These are phyloP conservation scores for Desmodus rotundus DNA, from an alignment of 2,113 vertebrate species.

Conservation along the genomic window DNA sequence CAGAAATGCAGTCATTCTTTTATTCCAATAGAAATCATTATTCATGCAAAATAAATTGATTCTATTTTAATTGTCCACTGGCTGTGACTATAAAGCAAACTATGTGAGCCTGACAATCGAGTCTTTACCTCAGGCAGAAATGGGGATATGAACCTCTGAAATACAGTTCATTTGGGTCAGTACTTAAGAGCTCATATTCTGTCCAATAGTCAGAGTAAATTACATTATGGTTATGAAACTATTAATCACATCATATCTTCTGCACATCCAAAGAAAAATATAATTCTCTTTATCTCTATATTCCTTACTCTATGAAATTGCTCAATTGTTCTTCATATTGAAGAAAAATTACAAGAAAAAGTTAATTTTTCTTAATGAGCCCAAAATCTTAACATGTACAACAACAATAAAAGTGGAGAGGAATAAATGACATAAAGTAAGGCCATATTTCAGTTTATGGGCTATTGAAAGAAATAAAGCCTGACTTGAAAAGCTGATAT, in stretches of 20 bases:
- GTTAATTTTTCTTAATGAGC: constrained; percentile 76
- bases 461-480: constrained; percentile 62
- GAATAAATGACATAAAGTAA: constrained; percentile 72
- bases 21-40: constrained; percentile 57
- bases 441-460: constrained; percentile 58
- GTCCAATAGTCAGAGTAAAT: constrained; percentile 79
- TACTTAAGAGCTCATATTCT: constrained; percentile 74
- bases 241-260: constrained; percentile 73
- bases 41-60: constrained; percentile 74
- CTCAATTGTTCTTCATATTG: constrained; percentile 71
- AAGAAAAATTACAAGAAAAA: constrained; percentile 68
- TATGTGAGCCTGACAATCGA: constrained; percentile 68
- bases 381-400: constrained; percentile 73
- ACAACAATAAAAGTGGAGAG: constrained; percentile 68
- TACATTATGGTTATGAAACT: constrained; percentile 72
- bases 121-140: constrained; percentile 75
- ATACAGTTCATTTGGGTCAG: constrained; percentile 75
- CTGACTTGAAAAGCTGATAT: constrained; percentile 64
- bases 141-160: constrained; percentile 77
- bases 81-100: constrained; percentile 67
- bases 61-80: constrained; percentile 70
- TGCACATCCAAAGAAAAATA: constrained; percentile 41
- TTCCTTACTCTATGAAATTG: constrained; percentile 59
- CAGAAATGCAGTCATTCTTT: constrained; percentile 67
- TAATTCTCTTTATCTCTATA: constrained; percentile 56